phyloP scores from a whole-genome alignment of 2,888 invertebrate genomes.

The Nycteola revayana region DNA sequence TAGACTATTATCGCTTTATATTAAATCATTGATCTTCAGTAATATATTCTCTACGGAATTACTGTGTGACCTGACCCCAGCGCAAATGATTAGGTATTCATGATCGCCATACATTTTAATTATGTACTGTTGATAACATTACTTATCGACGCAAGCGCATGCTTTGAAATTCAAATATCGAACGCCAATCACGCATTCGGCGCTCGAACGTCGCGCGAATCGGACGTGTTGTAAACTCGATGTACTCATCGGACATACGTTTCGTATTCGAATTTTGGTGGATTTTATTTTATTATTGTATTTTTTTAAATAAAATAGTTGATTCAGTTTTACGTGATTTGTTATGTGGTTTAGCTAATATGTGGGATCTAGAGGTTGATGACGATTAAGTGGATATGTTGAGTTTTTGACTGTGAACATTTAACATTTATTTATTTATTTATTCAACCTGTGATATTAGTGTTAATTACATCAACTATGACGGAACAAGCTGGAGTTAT shows the following conservation, averaged over 20 bases:
- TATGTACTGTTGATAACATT: conserved; percentile 15
- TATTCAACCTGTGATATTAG: conserved; percentile 75
- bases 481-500: conserved; percentile 59
- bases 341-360: conserved; percentile 35
- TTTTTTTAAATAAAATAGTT: conserved; percentile 61
- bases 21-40: no score
- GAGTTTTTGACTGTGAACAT: conserved; percentile 8
- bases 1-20: no score
- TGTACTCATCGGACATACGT: conserved; percentile 47
- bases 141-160: conserved; percentile 44
- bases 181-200: conserved; percentile 40
- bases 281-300: conserved; percentile 61
- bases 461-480: conserved; percentile 43
- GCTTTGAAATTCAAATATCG: conserved; percentile 34
- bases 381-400: conserved; percentile 51
- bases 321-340: conserved; percentile 47
- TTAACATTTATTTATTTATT: conserved; percentile 46
- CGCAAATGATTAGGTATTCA: conserved; percentile 8
- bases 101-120: conserved; percentile 6
- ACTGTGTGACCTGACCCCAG: not conserved
- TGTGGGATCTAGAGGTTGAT: conserved; percentile 53
- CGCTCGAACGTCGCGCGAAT: conserved; percentile 38
- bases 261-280: conserved; percentile 59
- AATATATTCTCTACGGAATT: no score
- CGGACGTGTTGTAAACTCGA: conserved; percentile 42